phyloP scores from a whole-genome alignment of 1,140 invertebrate genomes.

The Meloidogyne chitwoodi region DNA sequence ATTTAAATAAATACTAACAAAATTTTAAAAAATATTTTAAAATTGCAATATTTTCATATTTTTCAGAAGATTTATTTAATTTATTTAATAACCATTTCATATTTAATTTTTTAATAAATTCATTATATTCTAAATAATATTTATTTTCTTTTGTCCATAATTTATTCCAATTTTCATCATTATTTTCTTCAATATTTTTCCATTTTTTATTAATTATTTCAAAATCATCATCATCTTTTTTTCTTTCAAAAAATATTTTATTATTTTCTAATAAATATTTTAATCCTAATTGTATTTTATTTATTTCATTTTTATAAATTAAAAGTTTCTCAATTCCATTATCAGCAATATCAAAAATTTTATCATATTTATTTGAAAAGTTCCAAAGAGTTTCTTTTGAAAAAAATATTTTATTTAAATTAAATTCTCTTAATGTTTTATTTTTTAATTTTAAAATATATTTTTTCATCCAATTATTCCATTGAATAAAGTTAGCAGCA shows the following conservation, averaged over 20 bases:
- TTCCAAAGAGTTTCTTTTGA: not conserved
- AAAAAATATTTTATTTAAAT: not conserved
- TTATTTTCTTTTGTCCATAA: not conserved
- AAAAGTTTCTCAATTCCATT: not conserved
- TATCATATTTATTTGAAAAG: not conserved
- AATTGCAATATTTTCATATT: not conserved
- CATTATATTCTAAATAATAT: not conserved
- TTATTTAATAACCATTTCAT: not conserved
- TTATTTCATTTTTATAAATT: not conserved
- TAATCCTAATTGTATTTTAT: not conserved
- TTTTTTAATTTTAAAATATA: not conserved
- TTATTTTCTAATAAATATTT: not conserved
- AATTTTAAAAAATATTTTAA: not conserved
- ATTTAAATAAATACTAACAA: not conserved
- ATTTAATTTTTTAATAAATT: not conserved
- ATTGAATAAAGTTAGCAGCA: not conserved
- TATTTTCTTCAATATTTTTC: not conserved
- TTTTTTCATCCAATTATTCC: not conserved
- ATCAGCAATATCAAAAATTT: not conserved
- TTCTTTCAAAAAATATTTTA: not conserved
- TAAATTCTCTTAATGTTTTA: not conserved
- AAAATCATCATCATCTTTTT: not conserved
- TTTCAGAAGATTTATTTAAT: not conserved
- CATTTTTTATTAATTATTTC: not conserved
- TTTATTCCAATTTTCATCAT: not conserved